Percentiles rank a stretch among this genome's conserved stretches.
Conservation (phyloP, 2,113 vertebrate species). For the Pteronura brasiliensis region DNA sequence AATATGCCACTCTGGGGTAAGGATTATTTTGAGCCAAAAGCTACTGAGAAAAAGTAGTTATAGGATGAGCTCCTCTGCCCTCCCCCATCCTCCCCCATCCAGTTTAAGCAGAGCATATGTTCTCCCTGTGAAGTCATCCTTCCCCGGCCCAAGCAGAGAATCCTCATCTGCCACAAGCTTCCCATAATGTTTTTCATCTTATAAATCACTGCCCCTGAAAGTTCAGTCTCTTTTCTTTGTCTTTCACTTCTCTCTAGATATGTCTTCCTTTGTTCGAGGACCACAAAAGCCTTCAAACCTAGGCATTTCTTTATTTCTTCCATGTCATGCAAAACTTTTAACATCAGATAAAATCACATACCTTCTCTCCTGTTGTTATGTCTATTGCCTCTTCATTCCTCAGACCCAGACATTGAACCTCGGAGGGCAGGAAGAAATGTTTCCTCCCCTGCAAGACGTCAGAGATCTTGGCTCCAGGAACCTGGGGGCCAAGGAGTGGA, state of each 20-base stretch:
- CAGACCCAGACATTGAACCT: not conserved
- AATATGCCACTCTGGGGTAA: not conserved
- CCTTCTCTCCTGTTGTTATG: not conserved
- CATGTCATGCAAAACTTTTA: not conserved
- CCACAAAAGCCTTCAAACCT: not conserved
- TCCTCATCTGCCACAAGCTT: not conserved
- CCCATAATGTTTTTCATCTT: not conserved
- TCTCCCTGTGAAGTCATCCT: not conserved
- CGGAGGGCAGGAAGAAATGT: too few species aligned
- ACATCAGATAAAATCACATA: not conserved
- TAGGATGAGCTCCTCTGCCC: not conserved
- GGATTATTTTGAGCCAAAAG: not conserved
- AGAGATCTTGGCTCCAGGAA: not conserved
- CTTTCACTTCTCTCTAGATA: not conserved
- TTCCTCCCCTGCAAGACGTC: not conserved
- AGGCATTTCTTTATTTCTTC: not conserved
- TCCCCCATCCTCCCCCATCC: not conserved
- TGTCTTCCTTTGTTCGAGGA: not conserved
- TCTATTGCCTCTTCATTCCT: not conserved
- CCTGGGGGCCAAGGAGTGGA: not conserved
- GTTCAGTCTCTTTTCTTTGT: not conserved
- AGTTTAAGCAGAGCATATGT: not conserved
- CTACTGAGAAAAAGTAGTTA: not conserved
- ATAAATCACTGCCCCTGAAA: not conserved
- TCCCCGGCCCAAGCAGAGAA: not conserved